Evolutionary conservation across 2,797 vertebrate species (phyloP).

Genomic region (Acanthurus lineatus): DNA sequence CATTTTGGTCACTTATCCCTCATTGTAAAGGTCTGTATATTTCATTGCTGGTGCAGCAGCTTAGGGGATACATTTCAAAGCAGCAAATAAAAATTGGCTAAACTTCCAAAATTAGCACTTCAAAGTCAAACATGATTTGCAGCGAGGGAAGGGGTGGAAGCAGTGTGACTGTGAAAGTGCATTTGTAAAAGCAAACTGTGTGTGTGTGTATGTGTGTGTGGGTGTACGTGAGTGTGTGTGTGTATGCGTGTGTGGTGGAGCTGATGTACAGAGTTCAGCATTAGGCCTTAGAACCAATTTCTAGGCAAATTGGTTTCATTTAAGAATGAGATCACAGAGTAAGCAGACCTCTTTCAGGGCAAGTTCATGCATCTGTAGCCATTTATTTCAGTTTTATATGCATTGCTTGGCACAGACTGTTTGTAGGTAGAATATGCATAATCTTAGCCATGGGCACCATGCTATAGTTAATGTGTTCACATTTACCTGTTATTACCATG

Average conservation of each 20-base stretch:
- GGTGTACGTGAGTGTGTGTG: constrained; percentile 54
- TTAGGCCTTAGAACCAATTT: constrained; percentile 91
- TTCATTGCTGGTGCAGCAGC: constrained; percentile 89
- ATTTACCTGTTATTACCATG: constrained; percentile 79
- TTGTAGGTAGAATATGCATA: constrained; percentile 82
- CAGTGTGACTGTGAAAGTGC: constrained; percentile 85
- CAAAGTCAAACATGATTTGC: constrained; percentile 92
- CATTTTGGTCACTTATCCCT: constrained; percentile 91
- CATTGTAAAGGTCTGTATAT: constrained; percentile 90
- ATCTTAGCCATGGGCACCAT: constrained; percentile 72
- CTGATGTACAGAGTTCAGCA: constrained; percentile 88
- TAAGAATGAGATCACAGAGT: constrained; percentile 91
- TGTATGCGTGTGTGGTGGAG: constrained; percentile 70
- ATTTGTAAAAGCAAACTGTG: constrained; percentile 72
- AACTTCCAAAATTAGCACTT: constrained; percentile 93
- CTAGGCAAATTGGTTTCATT: constrained; percentile 92
- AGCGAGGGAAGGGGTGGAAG: constrained; percentile 83
- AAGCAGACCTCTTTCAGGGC: constrained; percentile 88
- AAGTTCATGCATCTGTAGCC: constrained; percentile 86
- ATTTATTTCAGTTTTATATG: constrained; percentile 85
- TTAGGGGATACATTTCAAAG: constrained; percentile 92
- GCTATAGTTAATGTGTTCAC: constrained; percentile 71
- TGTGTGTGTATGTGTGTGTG: constrained; percentile 47
- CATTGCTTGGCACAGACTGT: constrained; percentile 78
- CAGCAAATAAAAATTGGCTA: constrained; percentile 92